These are phyloP conservation scores for Cacoxenus indagator DNA, from an alignment of 2,888 invertebrate genomes.

Conservation along the genomic window DNA sequence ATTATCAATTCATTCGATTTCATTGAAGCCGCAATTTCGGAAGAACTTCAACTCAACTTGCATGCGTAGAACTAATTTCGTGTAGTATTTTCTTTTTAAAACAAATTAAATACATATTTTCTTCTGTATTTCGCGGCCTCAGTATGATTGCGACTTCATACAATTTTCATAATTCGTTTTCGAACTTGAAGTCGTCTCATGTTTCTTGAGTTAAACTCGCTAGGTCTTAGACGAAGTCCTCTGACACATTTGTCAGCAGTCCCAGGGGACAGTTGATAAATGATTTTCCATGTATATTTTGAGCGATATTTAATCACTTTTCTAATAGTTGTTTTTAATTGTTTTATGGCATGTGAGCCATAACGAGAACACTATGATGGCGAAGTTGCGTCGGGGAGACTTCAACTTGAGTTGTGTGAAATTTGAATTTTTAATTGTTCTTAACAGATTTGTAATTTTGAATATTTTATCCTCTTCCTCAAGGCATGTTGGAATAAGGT, in stretches of 20 bases:
- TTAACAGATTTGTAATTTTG: too few species aligned
- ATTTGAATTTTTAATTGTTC: too few species aligned
- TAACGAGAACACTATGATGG: neutral
- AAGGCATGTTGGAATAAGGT: too few species aligned
- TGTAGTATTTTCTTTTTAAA: neutral
- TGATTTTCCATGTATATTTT: neutral
- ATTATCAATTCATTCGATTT: neutral
- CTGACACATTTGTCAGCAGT: neutral
- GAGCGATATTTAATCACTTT: constrained; percentile 6
- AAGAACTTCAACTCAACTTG: neutral
- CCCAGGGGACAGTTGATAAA: neutral
- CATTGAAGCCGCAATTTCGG: neutral
- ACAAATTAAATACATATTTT: neutral
- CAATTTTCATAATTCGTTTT: neutral
- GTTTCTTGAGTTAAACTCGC: neutral
- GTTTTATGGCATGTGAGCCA: constrained; percentile 1
- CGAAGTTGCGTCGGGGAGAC: neutral
- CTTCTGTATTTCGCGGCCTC: neutral
- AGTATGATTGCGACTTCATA: too few species aligned
- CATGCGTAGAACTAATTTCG: neutral
- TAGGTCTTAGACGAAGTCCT: neutral
- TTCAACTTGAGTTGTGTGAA: neutral
- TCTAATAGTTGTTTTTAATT: neutral
- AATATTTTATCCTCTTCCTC: too few species aligned
- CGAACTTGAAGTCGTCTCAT: neutral